Evolutionary conservation across 2,113 vertebrate species (phyloP).

Genomic region (Scomber japonicus): DNA sequence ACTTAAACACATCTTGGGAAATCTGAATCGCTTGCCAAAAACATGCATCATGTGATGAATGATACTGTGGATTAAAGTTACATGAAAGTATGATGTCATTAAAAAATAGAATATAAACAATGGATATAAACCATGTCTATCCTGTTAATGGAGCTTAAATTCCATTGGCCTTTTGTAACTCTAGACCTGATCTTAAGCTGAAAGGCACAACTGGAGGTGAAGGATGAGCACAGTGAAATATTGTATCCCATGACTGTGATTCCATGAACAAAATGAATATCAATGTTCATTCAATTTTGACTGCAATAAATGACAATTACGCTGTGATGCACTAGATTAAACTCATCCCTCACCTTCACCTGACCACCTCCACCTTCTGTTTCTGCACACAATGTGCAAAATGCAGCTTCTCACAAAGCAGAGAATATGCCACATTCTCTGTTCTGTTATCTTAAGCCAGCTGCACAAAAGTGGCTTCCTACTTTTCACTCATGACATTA

Average conservation of each 20-base stretch:
- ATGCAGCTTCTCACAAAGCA: not conserved
- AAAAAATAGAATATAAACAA: not conserved
- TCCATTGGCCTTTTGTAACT: slow-evolving; percentile 5
- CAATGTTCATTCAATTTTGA: slow-evolving; percentile 57
- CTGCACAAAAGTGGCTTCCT: slow-evolving; percentile 40
- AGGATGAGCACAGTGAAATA: slow-evolving; percentile 30
- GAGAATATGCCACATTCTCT: slow-evolving; percentile 21
- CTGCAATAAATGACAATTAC: slow-evolving; percentile 65
- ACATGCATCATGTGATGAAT: not conserved
- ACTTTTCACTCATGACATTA: slow-evolving; percentile 6
- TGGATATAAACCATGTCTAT: not conserved
- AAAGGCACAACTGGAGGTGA: slow-evolving; percentile 19
- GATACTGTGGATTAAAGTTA: not conserved
- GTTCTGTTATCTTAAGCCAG: slow-evolving; percentile 19
- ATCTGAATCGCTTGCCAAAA: not conserved
- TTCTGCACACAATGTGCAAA: not conserved
- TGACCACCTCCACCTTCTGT: not conserved
- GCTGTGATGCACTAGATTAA: slow-evolving; percentile 61
- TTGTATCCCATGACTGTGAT: slow-evolving; percentile 23
- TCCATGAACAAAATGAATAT: slow-evolving; percentile 62
- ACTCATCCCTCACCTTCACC: slow-evolving; percentile 62
- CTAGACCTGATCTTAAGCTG: not conserved
- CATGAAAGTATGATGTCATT: not conserved
- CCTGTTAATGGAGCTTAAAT: not conserved
- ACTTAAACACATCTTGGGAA: not conserved